Conservation (phyloP, 2,113 vertebrate species). For the Petrocephalus zakoni region DNA sequence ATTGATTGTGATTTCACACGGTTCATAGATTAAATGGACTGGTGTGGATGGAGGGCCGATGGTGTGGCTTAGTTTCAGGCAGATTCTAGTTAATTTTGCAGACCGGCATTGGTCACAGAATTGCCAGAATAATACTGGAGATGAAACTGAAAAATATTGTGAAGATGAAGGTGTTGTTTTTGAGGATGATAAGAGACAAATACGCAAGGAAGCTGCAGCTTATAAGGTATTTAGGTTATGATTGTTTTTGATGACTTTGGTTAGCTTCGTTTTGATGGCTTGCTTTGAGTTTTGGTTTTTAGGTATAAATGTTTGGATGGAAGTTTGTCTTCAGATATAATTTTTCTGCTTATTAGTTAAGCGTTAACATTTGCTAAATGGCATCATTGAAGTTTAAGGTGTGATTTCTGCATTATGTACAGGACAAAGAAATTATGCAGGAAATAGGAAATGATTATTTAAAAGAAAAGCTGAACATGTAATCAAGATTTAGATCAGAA, state of each 20-base stretch:
- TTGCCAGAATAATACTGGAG: background rate
- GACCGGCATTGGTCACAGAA: background rate
- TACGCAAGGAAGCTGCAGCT: slow-evolving; percentile 12
- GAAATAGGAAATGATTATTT: background rate
- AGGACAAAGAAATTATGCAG: background rate
- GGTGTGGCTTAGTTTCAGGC: background rate
- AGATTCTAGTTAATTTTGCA: background rate
- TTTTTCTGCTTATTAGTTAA: background rate
- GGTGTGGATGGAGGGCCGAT: background rate
- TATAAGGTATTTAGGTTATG: slow-evolving; percentile 23
- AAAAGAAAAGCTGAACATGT: background rate
- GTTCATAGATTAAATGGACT: background rate
- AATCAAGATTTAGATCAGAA: background rate
- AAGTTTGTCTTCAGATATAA: background rate
- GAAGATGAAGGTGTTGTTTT: slow-evolving; percentile 36
- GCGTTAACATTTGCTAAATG: no score
- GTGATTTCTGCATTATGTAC: background rate
- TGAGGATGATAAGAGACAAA: slow-evolving; percentile 24
- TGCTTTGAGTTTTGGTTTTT: background rate
- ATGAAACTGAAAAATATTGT: slow-evolving; percentile 31
- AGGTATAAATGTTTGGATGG: background rate
- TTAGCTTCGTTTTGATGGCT: background rate
- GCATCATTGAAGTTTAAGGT: background rate
- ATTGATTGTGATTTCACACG: slow-evolving; percentile 16
- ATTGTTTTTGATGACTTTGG: background rate